Base-by-base conservation (phyloP, 2,888 invertebrate genomes). In the Odontocerum albicorne region DNA sequence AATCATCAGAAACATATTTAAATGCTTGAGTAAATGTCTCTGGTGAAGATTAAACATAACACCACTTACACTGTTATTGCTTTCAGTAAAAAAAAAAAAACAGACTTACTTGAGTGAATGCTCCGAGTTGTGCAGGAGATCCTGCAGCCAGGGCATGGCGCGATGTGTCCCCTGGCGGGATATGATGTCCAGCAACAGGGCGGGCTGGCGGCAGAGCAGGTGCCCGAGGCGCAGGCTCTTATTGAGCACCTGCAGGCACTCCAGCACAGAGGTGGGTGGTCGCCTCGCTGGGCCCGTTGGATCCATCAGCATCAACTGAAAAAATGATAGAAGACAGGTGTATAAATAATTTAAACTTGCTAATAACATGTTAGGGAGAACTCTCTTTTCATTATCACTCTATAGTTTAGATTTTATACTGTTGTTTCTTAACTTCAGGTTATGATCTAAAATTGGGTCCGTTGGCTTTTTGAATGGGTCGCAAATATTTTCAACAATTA, bases 101-200 rank as follows among this genome's bases (percentile, higher is more conserved):
- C n/a, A n/a, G n/a, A n/a, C n/a, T n/a, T n/a, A 80, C 80, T 76
- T 83, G 32, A 90, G 79, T 13, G 92, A 90, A 1, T 92, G 90
- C 67, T 95, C 95, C 62, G 92, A 92, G 64, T 90, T 92, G 64
- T 95, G 89, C 10, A 97, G 92, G 57, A 97, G 78, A 70, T 96
- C 94, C 6, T 95, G 94, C 59, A 97, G 76, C 97, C 97, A 97
- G 2, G 96, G 96, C 94, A 96, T 95, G 33, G 96, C 93, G 63
- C 94, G 90, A 0, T 92, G 87, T 6, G 94, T 88, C 62, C 92
- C 91, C 68, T 90, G 90, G 16, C 94, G 74, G 65, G 95, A 91
- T 70, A 97, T 96, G 57, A 97, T 90, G 67, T 95, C 92, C 61
- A 96, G 74, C 21, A 98, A 79, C 66, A 97, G 87, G 69, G 97